phyloP scores from a whole-genome alignment of 2,113 vertebrate species.

The Coptodon bakossiorum region DNA sequence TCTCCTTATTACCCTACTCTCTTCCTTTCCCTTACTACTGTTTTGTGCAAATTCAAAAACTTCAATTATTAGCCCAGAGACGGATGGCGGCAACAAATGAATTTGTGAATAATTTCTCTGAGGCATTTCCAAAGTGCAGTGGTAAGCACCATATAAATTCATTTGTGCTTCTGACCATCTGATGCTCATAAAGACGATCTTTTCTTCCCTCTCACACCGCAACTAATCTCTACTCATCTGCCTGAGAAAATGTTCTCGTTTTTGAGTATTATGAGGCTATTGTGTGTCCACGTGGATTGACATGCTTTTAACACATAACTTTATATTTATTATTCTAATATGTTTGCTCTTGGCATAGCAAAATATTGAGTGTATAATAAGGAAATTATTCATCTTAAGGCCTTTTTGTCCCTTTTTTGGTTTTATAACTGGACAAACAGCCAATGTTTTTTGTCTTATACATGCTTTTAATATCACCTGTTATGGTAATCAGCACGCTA shows the following conservation, averaged over 20 bases:
- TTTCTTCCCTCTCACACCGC: background rate
- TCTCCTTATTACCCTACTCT: background rate
- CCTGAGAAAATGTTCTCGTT: conserved; percentile 14
- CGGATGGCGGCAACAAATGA: background rate
- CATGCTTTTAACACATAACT: background rate
- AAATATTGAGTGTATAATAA: background rate
- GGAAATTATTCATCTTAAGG: background rate
- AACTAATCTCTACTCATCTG: background rate
- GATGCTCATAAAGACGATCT: background rate
- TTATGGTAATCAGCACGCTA: background rate
- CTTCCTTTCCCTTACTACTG: background rate
- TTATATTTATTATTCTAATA: background rate
- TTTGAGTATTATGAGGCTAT: background rate
- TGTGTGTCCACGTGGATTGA: background rate
- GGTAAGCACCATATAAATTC: background rate
- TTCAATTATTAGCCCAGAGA: background rate
- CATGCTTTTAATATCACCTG: background rate
- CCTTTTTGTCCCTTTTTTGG: background rate
- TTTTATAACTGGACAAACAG: background rate
- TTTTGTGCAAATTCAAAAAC: background rate
- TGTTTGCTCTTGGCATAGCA: background rate
- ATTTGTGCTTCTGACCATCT: background rate
- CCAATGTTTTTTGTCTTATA: background rate
- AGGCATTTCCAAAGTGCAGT: conserved; percentile 9
- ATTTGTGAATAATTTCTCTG: conserved; percentile 13